Evolutionary conservation across 1,140 invertebrate genomes (phyloP).

Genomic region (Leucophenga varia): DNA sequence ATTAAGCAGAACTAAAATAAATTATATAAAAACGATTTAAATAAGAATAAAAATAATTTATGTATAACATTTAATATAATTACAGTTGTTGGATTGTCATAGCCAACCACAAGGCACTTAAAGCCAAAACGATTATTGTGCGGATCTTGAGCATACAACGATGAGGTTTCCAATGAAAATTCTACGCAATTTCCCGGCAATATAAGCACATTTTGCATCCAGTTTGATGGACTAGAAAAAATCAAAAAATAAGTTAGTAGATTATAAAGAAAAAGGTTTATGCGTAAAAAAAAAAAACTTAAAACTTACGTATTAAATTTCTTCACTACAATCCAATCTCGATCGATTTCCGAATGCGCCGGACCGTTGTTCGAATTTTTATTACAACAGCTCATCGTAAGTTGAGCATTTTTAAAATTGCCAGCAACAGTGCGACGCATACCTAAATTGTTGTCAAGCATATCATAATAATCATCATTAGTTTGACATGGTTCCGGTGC

Average conservation of each 20-base stretch:
- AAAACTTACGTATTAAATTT: constrained; percentile 51
- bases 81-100: constrained; percentile 72
- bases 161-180: constrained; percentile 93
- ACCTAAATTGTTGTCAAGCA: constrained; percentile 40
- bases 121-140: constrained; percentile 82
- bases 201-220: constrained; percentile 84
- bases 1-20: too few species aligned
- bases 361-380: constrained; percentile 9
- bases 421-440: not conserved
- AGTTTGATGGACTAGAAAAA: constrained; percentile 68
- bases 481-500: constrained; percentile 9
- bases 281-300: not conserved
- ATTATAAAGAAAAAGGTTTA: not conserved
- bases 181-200: constrained; percentile 93
- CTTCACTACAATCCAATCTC: constrained; percentile 54
- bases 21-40: not conserved
- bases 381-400: constrained; percentile 38
- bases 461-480: constrained; percentile 43
- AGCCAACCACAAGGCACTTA: constrained; percentile 88
- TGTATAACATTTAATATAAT: too few species aligned
- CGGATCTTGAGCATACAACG: constrained; percentile 93
- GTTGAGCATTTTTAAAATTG: constrained; percentile 27
- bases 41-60: not conserved
- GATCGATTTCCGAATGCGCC: constrained; percentile 22
- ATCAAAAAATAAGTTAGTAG: constrained; percentile 1